Evolutionary conservation across 2,888 invertebrate genomes (phyloP).

Genomic region (Dynastes tityus): DNA sequence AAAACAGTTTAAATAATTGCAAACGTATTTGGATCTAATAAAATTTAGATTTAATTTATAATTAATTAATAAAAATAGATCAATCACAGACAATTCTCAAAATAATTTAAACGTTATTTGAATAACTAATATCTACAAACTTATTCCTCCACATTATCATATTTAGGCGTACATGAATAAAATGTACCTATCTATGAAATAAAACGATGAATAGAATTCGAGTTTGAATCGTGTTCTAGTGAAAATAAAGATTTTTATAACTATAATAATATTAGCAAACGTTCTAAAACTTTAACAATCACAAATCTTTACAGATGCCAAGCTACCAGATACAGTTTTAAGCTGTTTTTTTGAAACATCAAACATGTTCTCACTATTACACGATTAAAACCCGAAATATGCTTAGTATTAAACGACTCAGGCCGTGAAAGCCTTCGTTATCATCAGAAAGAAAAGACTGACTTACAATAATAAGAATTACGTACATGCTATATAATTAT

Average conservation of each 20-base stretch:
- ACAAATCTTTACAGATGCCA: no score
- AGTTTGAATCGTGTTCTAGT: no score
- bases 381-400: no score
- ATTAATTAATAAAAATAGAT: conserved; percentile 70
- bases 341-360: no score
- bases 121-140: conserved; percentile 56
- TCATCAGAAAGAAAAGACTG: conserved; percentile 17
- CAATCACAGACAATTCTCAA: conserved; percentile 72
- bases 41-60: conserved; percentile 58
- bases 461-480: conserved; percentile 36
- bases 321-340: no score
- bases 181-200: conserved; percentile 17
- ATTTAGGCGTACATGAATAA: conserved; percentile 9
- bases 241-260: no score
- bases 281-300: no score
- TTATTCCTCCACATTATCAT: conserved; percentile 53
- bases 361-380: no score
- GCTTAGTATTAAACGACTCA: conserved; percentile 45
- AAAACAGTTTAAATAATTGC: conserved; percentile 23
- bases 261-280: no score
- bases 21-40: conserved; percentile 36
- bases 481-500: conserved; percentile 20
- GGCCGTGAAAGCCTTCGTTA: background rate
- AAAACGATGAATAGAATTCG: background rate
- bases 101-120: conserved; percentile 65